Conservation (phyloP, 2,797 vertebrate species). For the Molossus molossus region DNA sequence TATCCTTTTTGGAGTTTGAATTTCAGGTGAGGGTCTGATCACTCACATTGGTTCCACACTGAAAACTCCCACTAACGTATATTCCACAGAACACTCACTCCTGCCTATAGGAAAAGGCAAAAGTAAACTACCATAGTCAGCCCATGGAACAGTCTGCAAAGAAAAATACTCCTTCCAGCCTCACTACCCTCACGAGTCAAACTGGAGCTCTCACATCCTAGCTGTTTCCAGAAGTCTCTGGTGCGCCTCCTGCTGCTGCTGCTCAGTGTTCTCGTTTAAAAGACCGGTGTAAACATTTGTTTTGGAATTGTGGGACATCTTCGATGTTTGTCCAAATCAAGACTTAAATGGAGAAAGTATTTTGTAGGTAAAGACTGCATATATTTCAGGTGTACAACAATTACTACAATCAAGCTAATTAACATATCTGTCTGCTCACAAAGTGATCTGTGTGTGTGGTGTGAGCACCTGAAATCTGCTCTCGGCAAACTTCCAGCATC, state of each 20-base stretch:
- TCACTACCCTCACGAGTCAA: background rate
- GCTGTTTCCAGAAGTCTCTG: background rate
- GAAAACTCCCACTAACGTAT: background rate
- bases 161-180: too few species aligned
- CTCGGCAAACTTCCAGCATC: background rate
- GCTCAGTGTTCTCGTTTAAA: conserved; percentile 4
- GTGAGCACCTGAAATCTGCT: background rate
- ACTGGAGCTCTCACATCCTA: background rate
- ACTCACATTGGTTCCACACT: background rate
- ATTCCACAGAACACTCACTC: fast-evolving
- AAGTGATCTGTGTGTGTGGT: background rate
- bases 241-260: background rate
- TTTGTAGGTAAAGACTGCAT: background rate
- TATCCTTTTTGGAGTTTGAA: background rate
- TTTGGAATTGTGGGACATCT: background rate
- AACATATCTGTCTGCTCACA: background rate
- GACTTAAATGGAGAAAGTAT: background rate
- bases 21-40: background rate
- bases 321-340: background rate
- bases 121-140: too few species aligned
- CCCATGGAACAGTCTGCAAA: background rate
- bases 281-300: background rate
- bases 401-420: background rate
- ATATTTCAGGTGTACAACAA: background rate
- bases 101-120: background rate